Percentiles rank a stretch among this genome's conserved stretches.
These are phyloP conservation scores for Entomyzon cyanotis DNA, from an alignment of 2,113 vertebrate species.

Conservation along the genomic window DNA sequence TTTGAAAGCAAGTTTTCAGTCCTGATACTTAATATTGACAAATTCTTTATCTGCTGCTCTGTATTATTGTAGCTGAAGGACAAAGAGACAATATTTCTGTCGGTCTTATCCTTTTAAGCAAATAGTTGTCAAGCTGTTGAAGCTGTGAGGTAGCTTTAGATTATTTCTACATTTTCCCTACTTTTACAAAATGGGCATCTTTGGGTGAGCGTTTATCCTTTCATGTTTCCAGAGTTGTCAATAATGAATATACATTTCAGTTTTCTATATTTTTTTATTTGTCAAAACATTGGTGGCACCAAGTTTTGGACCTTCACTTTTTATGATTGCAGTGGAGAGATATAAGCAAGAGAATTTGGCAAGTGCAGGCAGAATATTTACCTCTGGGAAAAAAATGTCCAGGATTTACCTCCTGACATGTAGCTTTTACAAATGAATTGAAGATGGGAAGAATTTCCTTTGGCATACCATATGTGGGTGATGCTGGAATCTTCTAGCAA, in stretches of 20 bases:
- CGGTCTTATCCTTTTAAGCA: neutral
- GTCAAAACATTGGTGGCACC: neutral
- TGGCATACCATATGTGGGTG: neutral
- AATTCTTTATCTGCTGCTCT: neutral
- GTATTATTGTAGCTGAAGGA: neutral
- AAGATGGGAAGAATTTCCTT: neutral
- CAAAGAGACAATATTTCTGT: neutral
- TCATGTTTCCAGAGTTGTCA: neutral
- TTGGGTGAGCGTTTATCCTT: neutral
- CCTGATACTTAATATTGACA: neutral
- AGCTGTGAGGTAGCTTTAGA: neutral
- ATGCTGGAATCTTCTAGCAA: neutral
- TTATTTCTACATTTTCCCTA: neutral
- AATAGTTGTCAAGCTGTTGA: neutral
- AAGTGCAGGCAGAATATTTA: neutral
- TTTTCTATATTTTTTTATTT: neutral
- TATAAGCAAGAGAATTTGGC: neutral
- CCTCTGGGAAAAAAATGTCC: neutral
- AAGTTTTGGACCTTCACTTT: neutral
- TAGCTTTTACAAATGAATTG: neutral
- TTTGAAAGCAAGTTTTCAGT: neutral
- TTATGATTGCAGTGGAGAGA: neutral
- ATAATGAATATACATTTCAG: neutral
- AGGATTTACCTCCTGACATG: neutral
- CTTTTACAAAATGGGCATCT: neutral